Base-by-base conservation (phyloP, 2,888 invertebrate genomes). In the Yponomeuta cagnagella region DNA sequence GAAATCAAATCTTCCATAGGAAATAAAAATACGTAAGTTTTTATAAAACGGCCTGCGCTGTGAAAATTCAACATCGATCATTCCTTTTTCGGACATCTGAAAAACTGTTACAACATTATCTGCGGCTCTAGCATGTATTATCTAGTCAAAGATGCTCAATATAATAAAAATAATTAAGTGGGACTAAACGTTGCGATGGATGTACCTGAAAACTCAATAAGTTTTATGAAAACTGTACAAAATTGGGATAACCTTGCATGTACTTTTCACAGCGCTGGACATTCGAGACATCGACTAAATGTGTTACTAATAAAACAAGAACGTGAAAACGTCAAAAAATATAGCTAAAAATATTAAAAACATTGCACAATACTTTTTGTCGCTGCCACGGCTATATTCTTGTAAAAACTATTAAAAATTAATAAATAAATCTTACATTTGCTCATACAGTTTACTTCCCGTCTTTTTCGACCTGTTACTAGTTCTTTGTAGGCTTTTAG, bases 221-320 rank as follows among this genome's bases (percentile, higher is more conserved):
- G 33, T 37, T n/a, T 12, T 33, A 37, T 10, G 10, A 70, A 63
- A 43, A 23, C 48, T 64, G n/a, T 64, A 37, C 37, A 43, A n/a
- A 64, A 10, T 33, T 9, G 33, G 64, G 33, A 33, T 6, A 66
- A 66, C 15, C 33, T 66, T 6, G 10, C 4, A n/a, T 67, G 87
- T 85, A 83, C 82, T 83, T 84, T 82, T 80, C 74, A 80, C 83
- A 84, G 74, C 71, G 82, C 78, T 78, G 82, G 78, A 80, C 74
- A 80, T 77, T 89, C 89, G 88, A 90, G 88, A 90, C 91, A 90
- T 91, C 90, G 91, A 90, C 84, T 88, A 89, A 90, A 89, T 89
- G 89, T 90, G 88, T 89, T 88, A 90, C 87, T 86, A 85, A 85
- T 87, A 86, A 58, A 58, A 58, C 52, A 83, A 85, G 83, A 85